A percentile compares a stretch with the other conserved stretches of the same genome.
These are phyloP conservation scores for Mactra quadrangularis DNA, from an alignment of 1,140 invertebrate species.

Conservation along the genomic window DNA sequence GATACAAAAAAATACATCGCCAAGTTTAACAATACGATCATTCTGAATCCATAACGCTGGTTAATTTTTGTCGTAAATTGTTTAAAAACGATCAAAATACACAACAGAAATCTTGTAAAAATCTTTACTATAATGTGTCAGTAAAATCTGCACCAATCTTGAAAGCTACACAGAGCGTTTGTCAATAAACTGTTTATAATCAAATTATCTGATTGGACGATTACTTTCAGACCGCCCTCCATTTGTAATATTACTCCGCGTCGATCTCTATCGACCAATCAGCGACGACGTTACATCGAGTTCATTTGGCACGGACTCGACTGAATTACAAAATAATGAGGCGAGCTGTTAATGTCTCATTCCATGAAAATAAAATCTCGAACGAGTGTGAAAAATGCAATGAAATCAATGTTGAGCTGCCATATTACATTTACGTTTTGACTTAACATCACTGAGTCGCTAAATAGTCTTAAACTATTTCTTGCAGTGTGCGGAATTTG, in stretches of 20 bases:
- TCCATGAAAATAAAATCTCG: conserved; percentile 58
- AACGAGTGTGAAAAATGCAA: conserved; percentile 59
- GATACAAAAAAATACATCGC: too few species aligned
- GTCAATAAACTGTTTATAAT: conserved; percentile 37
- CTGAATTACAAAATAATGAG: conserved; percentile 58
- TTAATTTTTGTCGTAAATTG: too few species aligned
- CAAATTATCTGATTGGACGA: conserved; percentile 37
- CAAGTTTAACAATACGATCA: too few species aligned
- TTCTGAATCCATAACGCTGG: too few species aligned
- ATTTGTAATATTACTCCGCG: conserved; percentile 39
- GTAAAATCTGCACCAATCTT: conserved; percentile 22
- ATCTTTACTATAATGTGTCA: too few species aligned
- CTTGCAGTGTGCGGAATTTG: too few species aligned
- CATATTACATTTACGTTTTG: conserved; percentile 31
- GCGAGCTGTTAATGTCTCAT: conserved; percentile 59
- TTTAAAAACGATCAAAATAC: too few species aligned
- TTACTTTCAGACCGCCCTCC: conserved; percentile 26
- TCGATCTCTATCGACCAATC: conserved; percentile 20
- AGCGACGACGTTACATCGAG: conserved; percentile 37
- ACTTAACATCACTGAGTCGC: too few species aligned
- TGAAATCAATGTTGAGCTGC: conserved; percentile 59
- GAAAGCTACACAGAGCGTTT: conserved; percentile 24
- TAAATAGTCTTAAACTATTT: too few species aligned
- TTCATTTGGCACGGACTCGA: neutral
- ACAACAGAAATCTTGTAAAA: too few species aligned